A percentile compares a stretch with the other conserved stretches of the same genome.
Conservation (phyloP, 2,113 vertebrate genomes). For the Otus sunia region DNA sequence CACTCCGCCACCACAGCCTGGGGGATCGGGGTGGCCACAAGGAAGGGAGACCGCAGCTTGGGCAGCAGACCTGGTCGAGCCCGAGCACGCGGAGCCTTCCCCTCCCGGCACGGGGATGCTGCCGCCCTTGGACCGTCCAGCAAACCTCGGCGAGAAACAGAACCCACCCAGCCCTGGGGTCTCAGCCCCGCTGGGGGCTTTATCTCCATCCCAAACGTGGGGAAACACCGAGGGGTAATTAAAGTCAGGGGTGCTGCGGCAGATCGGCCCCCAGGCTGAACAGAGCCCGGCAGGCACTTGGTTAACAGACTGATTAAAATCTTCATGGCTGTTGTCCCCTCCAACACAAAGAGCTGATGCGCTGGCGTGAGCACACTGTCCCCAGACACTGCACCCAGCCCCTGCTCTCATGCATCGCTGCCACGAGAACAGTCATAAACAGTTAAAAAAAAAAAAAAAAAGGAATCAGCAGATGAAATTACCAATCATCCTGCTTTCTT, state of each 20-base stretch:
- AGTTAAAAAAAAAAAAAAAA: background rate
- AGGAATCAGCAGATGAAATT: conserved; percentile 43
- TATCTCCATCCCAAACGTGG: rapidly evolving
- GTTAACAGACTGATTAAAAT: background rate
- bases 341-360: background rate
- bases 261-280: background rate
- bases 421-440: background rate
- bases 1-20: rapidly evolving
- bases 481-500: conserved; percentile 14
- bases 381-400: background rate
- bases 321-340: rapidly evolving
- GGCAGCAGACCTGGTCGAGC: background rate
- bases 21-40: rapidly evolving
- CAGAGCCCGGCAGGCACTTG: rapidly evolving
- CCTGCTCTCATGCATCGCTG: rapidly evolving
- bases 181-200: rapidly evolving
- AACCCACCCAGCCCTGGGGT: background rate
- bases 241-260: background rate
- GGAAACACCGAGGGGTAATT: background rate
- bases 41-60: rapidly evolving
- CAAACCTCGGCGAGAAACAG: background rate
- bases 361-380: background rate
- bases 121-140: rapidly evolving
- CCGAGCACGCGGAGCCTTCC: background rate
- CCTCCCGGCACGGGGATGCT: background rate